Evolutionary conservation across 2,797 vertebrate species (phyloP), one percentile per base, ranked within the genome.

Genomic region (Euthynnus affinis): DNA sequence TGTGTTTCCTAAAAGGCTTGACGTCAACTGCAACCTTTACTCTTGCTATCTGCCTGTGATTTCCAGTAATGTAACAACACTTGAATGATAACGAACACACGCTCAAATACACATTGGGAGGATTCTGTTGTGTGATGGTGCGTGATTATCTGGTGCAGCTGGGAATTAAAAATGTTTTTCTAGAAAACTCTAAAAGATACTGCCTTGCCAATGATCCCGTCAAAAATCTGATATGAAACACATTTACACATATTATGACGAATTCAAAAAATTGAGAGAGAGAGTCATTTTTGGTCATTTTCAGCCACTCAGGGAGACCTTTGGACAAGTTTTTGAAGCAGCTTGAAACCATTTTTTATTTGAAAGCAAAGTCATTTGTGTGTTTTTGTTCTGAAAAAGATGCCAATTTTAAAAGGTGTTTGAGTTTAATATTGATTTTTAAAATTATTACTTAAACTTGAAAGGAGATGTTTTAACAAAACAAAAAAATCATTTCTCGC

Each of bases 1-100:
- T 82, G 80, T 84, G 8, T 76, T 85, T 89, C 80, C 78, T 87
- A 48, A 82, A 88, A 83, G 65, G 59, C 49, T 84, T 92, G 90
- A 94, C 86, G 90, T 92, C 90, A 93, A 48, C 81, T 77, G 72
- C 72, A 89, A 88, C 85, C 81, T 89, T 88, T 89, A 82, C 68
- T 71, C 74, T 67, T 22, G 49, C 78, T 89, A 87, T 90, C 90
- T 87, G 85, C 79, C 80, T 75, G 42, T 27, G 81, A 80, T 88
- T 92, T 90, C 87, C 84, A 89, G 87, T 68, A 80, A 89, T 65
- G 14, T 63, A 59, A 70, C 83, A 88, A 86, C 78, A 82, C 68
- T 86, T 61, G 34, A 80, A 81, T 51, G 80, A 92, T 90, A 89
- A 87, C 75, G 27, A 80, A 79, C 42, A 49, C 71, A 55, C 65